Conservation (phyloP, 2,113 vertebrate species). For the Melanerpes aurifrons region DNA sequence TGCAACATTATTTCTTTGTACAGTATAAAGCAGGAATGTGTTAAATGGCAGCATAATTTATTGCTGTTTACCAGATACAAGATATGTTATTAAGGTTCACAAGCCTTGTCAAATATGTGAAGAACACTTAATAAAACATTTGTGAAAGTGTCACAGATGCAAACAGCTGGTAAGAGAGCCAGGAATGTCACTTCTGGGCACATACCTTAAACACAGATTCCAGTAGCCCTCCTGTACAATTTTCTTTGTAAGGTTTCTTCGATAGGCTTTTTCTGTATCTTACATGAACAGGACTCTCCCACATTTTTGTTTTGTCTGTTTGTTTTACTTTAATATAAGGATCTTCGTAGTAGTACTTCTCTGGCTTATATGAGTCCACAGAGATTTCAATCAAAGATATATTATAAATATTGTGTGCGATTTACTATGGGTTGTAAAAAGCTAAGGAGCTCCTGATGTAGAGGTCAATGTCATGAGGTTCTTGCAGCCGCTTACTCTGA, state of each 20-base stretch:
- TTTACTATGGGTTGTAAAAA: not conserved
- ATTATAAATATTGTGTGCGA: not conserved
- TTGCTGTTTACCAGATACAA: not conserved
- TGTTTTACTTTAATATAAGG: not conserved
- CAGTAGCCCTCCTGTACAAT: not conserved
- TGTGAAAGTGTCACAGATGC: not conserved
- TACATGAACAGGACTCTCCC: not conserved
- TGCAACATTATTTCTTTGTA: not conserved
- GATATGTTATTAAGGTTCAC: not conserved
- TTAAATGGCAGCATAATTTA: constrained; percentile 21
- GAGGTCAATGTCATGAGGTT: not conserved
- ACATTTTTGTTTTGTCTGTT: not conserved
- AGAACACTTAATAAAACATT: not conserved
- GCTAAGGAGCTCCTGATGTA: not conserved
- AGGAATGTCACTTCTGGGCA: not conserved
- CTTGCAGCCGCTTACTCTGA: not conserved
- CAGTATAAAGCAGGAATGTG: not conserved
- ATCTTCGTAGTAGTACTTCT: not conserved
- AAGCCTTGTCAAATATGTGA: not conserved
- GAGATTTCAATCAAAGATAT: not conserved
- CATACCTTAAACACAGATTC: not conserved
- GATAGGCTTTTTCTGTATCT: not conserved
- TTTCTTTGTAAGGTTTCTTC: not conserved
- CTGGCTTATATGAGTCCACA: not conserved
- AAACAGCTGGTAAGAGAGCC: not conserved